Base-by-base conservation (phyloP, 2,113 vertebrate genomes). In the Tyrannus savana region DNA sequence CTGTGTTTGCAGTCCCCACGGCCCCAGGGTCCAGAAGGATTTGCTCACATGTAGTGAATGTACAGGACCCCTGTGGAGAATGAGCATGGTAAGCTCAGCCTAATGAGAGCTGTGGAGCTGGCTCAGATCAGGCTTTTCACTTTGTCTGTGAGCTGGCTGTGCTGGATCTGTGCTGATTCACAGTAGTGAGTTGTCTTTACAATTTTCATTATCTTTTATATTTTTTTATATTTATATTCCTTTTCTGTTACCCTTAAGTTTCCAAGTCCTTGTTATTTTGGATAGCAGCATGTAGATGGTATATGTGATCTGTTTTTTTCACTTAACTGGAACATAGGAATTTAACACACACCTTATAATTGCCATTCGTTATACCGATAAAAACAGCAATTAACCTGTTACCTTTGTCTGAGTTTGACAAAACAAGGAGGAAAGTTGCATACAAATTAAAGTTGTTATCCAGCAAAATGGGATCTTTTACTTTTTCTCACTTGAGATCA, bases 351-450 rank as follows among this genome's bases (percentile, higher is more conserved):
- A 84, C 52, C 37, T 94, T 89, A 22, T 68, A 84, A 73, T 39
- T 94, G 91, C 24, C 68, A 73, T 94, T 79, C 8, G 6, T 84
- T 75, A 77, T 63, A 87, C 39, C 64, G 92, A 67, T 92, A 92
- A 95, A 97, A 90, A 5, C 46, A 95, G 62, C 79, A 93, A 91
- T 95, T 96, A 95, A 93, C 89, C 89, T 94, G 59, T 75, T 95
- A 86, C 37, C 76, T 89, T 92, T 96, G 55, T 74, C 69, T 81
- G 62, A 91, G 23, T 31, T 79, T 87, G 72, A 80, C 68, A 93
- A 94, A 96, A 77, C 23, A 84, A 74, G 87, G 68, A 84, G 84
- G 76, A 60, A 92, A 81, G 88, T 87, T 93, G 82, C 74, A 68
- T 93, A 76, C 64, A 83, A 91, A 86, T 92, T 74, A 60, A 63